Evolutionary conservation across 2,797 vertebrate species (phyloP).

Genomic region (Calcarius lapponicus): DNA sequence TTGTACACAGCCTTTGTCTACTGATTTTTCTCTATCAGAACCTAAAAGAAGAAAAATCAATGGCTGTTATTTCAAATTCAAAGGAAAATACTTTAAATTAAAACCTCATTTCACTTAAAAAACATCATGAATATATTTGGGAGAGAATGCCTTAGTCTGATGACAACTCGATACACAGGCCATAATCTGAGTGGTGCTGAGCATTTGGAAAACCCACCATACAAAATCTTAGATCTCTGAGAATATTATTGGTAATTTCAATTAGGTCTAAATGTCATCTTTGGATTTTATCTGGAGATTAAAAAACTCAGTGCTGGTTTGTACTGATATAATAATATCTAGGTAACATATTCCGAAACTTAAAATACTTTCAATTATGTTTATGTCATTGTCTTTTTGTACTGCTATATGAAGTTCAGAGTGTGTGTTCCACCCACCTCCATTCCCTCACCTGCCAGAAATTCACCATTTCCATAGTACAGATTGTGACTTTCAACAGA

Average conservation of each 20-base stretch:
- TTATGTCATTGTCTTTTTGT: neutral
- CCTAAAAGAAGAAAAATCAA: slow-evolving; percentile 59
- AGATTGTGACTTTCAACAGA: neutral
- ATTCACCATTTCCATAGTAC: neutral
- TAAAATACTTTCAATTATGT: neutral
- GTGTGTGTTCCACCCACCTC: neutral
- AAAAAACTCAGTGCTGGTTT: neutral
- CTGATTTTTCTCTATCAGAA: slow-evolving; percentile 60
- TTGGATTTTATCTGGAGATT: neutral
- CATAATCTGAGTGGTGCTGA: neutral
- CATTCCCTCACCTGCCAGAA: neutral
- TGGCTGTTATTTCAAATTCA: slow-evolving; percentile 63
- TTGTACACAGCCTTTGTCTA: slow-evolving; percentile 55
- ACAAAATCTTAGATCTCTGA: neutral
- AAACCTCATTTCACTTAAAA: slow-evolving; percentile 50
- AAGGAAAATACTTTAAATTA: slow-evolving; percentile 71
- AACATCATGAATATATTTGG: neutral
- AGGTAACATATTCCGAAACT: neutral
- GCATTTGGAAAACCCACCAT: neutral
- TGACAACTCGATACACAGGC: neutral
- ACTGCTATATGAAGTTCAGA: neutral
- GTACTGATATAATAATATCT: neutral
- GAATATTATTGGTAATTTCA: neutral
- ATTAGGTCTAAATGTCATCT: neutral
- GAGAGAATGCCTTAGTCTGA: neutral